Percentiles rank a stretch among this genome's conserved stretches.
phyloP scores from a whole-genome alignment of 2,797 vertebrate genomes.

The Huso huso region DNA sequence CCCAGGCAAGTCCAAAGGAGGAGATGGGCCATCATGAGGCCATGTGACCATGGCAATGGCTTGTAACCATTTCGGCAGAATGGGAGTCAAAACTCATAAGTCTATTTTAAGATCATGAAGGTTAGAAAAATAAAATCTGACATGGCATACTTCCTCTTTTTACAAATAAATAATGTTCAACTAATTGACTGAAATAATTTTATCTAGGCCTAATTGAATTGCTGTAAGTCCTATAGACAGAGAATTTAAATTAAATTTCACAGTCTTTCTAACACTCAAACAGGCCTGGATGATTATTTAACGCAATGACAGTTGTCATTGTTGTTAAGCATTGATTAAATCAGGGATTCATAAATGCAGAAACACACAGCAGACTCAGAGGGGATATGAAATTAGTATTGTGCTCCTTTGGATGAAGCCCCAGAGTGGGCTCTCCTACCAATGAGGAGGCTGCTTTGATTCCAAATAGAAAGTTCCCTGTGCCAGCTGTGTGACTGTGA shows the following conservation, averaged over 20 bases:
- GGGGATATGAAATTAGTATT: slow-evolving; percentile 73
- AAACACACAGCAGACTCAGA: slow-evolving; percentile 79
- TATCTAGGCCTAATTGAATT: no score
- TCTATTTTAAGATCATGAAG: slow-evolving; percentile 50
- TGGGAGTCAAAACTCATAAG: slow-evolving; percentile 51
- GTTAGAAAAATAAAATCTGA: slow-evolving; percentile 63
- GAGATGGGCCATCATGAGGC: no score
- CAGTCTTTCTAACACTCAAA: slow-evolving; percentile 70
- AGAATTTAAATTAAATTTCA: slow-evolving; percentile 26
- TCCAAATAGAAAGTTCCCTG: slow-evolving; percentile 73
- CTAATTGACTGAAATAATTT: no score
- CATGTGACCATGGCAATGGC: no score
- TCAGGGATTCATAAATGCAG: slow-evolving; percentile 79
- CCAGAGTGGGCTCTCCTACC: slow-evolving; percentile 63
- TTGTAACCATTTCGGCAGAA: slow-evolving; percentile 59
- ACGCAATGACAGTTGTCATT: slow-evolving; percentile 69
- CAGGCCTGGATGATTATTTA: slow-evolving; percentile 66
- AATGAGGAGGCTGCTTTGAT: slow-evolving; percentile 67
- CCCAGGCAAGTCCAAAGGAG: slow-evolving; percentile 26
- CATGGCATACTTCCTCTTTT: slow-evolving; percentile 65
- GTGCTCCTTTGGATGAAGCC: slow-evolving; percentile 64
- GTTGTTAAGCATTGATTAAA: slow-evolving; percentile 74
- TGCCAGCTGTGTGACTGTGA: slow-evolving; percentile 75
- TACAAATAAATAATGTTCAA: slow-evolving; percentile 25
- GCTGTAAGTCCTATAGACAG: no score